A percentile compares a stretch with the other conserved stretches of the same genome.
These are phyloP conservation scores for Elysia crispata DNA, from an alignment of 2,888 invertebrate species.

Conservation along the genomic window DNA sequence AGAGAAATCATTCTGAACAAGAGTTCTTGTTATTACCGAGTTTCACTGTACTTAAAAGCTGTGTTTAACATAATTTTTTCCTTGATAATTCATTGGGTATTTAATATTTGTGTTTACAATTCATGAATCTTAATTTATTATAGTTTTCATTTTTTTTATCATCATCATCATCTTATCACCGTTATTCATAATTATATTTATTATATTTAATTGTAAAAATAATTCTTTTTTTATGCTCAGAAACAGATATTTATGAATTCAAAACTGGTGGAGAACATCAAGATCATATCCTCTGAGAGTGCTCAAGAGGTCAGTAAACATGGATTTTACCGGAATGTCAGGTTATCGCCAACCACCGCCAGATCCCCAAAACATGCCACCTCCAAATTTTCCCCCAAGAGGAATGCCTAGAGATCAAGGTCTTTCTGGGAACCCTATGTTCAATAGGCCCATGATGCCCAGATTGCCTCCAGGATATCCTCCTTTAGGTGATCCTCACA, in stretches of 20 bases:
- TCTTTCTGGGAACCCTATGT: constrained; percentile 25
- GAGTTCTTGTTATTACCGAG: no score
- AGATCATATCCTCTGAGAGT: not conserved
- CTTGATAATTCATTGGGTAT: no score
- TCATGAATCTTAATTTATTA: not conserved
- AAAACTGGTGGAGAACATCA: not conserved
- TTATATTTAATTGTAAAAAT: not conserved
- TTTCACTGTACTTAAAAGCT: no score
- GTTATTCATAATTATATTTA: not conserved
- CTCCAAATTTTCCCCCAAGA: constrained; percentile 41
- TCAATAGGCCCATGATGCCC: constrained; percentile 39
- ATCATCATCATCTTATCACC: not conserved
- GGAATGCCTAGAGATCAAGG: constrained; percentile 41
- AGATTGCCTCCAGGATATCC: constrained; percentile 48
- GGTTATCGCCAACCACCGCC: constrained; percentile 39
- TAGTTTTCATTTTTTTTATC: not conserved
- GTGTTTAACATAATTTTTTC: no score
- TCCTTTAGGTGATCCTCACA: constrained; percentile 45
- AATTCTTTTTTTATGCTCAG: not conserved
- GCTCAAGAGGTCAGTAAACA: constrained; percentile 5
- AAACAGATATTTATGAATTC: not conserved
- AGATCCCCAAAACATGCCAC: constrained; percentile 47
- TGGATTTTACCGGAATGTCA: constrained; percentile 50
- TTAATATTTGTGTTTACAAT: no score
- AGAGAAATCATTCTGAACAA: no score